Conservation (phyloP, 2,113 vertebrate genomes). For the Excalfactoria chinensis region DNA sequence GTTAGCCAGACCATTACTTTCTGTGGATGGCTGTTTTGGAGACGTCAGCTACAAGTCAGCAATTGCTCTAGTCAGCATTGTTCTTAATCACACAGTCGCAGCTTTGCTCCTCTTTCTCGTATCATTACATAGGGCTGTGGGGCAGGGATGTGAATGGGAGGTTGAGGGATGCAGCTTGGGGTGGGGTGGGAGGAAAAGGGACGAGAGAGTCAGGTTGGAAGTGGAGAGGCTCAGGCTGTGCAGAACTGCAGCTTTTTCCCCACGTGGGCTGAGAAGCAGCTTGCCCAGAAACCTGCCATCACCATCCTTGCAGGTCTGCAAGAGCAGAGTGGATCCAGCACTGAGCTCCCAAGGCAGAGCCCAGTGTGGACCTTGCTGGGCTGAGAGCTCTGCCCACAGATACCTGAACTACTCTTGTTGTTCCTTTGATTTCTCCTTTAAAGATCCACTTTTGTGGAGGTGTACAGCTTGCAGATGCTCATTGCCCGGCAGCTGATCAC, state of each 20-base stretch:
- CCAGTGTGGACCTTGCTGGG: background rate
- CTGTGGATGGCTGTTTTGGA: background rate
- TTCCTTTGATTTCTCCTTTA: background rate
- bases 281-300: background rate
- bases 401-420: background rate
- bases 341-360: background rate
- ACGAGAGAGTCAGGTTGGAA: too few relatives aligned
- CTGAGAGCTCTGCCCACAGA: background rate
- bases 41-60: background rate
- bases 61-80: background rate
- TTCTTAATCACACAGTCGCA: background rate
- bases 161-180: too few relatives aligned
- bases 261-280: background rate
- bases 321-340: background rate
- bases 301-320: background rate
- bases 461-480: background rate
- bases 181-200: background rate
- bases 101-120: background rate
- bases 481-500: background rate
- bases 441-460: rapidly evolving
- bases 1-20: background rate
- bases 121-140: rapidly evolving
- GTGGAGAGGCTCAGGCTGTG: too few relatives aligned
- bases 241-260: background rate
- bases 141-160: background rate